Base-by-base conservation (phyloP, 2,888 invertebrate genomes). In the Peribatodes rhomboidaria region DNA sequence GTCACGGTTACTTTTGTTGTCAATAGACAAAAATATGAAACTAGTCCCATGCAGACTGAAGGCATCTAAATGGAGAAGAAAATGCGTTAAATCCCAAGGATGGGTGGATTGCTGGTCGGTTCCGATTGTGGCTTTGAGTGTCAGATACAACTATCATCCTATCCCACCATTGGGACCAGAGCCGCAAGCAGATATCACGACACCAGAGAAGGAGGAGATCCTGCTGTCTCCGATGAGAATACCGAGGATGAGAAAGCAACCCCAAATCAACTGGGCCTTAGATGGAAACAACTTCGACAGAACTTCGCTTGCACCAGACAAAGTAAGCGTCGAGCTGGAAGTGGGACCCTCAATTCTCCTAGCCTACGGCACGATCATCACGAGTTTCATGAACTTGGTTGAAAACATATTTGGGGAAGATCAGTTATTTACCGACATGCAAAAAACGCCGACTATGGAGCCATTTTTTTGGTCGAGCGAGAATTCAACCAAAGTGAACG, bases 51-150 rank as follows among this genome's bases (percentile, higher is more conserved):
- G 92, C 66, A 92, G 95, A 67, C 74, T 92, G 65, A 90, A 87
- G 85, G 90, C 86, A 61, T 91, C 94, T 76, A 97, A 95, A 94
- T 98, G 98, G 98, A 94, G 98, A 57, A 96, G 97, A 81, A 95
- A 97, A 77, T 98, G 98, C 76, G 92, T 94, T 0, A 94, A 94
- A 69, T 93, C 92, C 1, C 88, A 93, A 62, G 98, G 98, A 1
- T 99, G 99, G 99, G 95, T 99, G 0, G 98, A 99, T 83, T 98
- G 98, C 82, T 98, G 98, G 98, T 97, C 97, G 50, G 98, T 99
- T 7, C 98, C 98, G 0, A 98, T 98, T 69, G 97, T 98, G 6
- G 98, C 98, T 0, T 92, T 99, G 18, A 98, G 97, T 74, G 97
- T 99, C 56, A 95, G 96, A 68, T 99, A 98, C 85, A 95, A 95